Evolutionary conservation across 2,888 invertebrate genomes (phyloP).

Genomic region (Drosophila recens): DNA sequence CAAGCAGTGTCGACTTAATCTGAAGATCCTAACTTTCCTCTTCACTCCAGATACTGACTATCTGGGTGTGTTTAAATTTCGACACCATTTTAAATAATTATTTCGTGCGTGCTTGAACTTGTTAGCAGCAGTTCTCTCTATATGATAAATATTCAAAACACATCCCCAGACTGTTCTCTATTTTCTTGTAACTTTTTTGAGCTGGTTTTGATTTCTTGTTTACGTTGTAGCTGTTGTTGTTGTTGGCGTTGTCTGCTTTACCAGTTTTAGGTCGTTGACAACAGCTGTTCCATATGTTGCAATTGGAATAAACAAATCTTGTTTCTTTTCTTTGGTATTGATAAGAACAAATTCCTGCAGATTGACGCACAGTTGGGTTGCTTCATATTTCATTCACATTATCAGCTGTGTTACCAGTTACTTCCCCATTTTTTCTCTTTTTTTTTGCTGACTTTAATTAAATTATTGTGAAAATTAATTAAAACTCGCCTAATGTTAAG

Average conservation of each 20-base stretch:
- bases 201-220: constrained; percentile 61
- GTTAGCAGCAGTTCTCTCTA: constrained; percentile 45
- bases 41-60: constrained; percentile 5
- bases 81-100: constrained; percentile 46
- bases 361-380: constrained; percentile 39
- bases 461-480: constrained; percentile 20
- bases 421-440: not conserved
- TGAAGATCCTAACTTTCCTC: constrained; percentile 13
- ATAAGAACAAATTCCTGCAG: constrained; percentile 56
- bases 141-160: constrained; percentile 59
- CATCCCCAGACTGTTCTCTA: constrained; percentile 29
- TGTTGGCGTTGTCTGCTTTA: constrained; percentile 17
- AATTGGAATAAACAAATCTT: constrained; percentile 61
- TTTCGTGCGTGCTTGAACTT: constrained; percentile 23
- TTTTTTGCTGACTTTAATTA: not conserved
- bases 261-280: constrained; percentile 21
- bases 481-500: constrained; percentile 9
- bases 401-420: constrained; percentile 31
- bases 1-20: not conserved
- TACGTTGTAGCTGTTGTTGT: constrained; percentile 10
- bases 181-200: constrained; percentile 20
- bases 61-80: constrained; percentile 25
- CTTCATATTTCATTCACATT: constrained; percentile 32
- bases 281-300: constrained; percentile 68
- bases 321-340: constrained; percentile 32